Evolutionary conservation across 2,797 vertebrate genomes (phyloP).

Genomic region (Sandelia bainsii): DNA sequence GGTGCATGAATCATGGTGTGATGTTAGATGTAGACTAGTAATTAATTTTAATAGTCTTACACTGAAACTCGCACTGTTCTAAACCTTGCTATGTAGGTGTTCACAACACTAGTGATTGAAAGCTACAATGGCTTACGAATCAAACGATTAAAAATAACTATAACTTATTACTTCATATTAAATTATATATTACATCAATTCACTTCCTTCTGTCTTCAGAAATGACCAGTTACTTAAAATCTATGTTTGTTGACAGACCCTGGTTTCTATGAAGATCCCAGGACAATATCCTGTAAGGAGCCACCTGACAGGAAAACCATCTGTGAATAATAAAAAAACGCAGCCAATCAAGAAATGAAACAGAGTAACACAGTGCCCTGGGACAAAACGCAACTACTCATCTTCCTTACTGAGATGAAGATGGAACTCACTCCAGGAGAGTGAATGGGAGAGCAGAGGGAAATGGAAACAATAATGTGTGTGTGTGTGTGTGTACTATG

Average conservation of each 20-base stretch:
- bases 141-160: neutral
- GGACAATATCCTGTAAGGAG: slow-evolving; percentile 21
- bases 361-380: slow-evolving; percentile 52
- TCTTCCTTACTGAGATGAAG: slow-evolving; percentile 61
- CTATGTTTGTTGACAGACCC: slow-evolving; percentile 25
- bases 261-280: slow-evolving; percentile 28
- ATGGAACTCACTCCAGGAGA: slow-evolving; percentile 60
- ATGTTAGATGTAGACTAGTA: too few species aligned
- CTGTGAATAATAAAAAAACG: slow-evolving; percentile 58
- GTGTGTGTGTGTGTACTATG: neutral
- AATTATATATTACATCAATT: slow-evolving; percentile 11
- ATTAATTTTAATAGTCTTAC: too few species aligned
- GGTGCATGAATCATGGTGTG: neutral
- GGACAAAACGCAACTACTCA: slow-evolving; percentile 58
- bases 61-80: too few species aligned
- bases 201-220: neutral
- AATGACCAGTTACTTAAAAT: slow-evolving; percentile 9
- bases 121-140: neutral
- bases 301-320: slow-evolving; percentile 51
- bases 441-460: slow-evolving; percentile 40
- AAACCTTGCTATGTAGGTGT: neutral
- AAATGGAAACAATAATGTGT: slow-evolving; percentile 53
- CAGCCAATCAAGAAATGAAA: slow-evolving; percentile 64
- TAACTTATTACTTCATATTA: neutral
- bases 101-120: neutral